Conservation (phyloP, 2,888 invertebrate genomes). For the Thysanoteuthis rhombus region DNA sequence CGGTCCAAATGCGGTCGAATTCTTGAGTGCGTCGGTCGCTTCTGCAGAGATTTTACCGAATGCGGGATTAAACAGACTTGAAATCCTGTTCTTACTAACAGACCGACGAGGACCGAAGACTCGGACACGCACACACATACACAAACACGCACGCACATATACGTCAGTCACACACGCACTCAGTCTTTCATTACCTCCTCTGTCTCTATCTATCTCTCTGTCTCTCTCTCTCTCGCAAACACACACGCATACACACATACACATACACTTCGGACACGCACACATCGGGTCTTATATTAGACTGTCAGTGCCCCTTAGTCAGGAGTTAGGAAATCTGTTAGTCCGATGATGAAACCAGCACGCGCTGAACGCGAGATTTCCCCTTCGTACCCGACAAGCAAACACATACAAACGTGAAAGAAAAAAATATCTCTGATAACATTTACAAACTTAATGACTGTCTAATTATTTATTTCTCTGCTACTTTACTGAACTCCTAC, state of each 20-base stretch:
- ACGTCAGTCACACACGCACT: not conserved
- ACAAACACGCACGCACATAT: not conserved
- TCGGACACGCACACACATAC: not conserved
- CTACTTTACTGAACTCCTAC: not conserved
- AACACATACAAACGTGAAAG: not conserved
- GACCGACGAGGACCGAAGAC: too few species aligned
- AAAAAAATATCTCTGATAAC: not conserved
- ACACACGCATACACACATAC: not conserved
- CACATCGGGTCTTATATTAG: not conserved
- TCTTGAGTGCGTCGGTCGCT: too few species aligned
- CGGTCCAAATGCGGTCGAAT: too few species aligned
- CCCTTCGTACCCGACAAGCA: not conserved
- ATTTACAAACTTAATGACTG: not conserved
- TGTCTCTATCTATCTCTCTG: not conserved
- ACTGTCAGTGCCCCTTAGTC: not conserved
- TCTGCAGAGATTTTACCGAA: too few species aligned
- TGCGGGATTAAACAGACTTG: too few species aligned
- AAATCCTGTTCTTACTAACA: too few species aligned
- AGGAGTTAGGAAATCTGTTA: not conserved
- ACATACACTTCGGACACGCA: not conserved
- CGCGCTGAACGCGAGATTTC: not conserved
- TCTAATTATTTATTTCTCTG: not conserved
- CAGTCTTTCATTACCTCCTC: not conserved
- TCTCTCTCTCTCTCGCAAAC: not conserved
- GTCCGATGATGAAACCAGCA: not conserved